These are phyloP conservation scores for Noctua janthina DNA, from an alignment of 2,888 invertebrate species.

Conservation along the genomic window DNA sequence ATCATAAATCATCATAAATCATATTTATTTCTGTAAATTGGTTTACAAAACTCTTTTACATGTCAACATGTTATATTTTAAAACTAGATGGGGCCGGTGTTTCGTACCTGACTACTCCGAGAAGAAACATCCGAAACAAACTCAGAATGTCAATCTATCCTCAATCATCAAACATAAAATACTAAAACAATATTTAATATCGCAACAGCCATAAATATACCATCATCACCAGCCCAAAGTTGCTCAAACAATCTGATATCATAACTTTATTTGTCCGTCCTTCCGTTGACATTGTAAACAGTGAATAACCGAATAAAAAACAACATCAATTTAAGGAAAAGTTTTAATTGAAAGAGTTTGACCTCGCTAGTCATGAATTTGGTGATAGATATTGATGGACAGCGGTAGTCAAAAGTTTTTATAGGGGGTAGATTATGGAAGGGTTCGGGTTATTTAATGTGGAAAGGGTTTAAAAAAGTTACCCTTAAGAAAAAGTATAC, in stretches of 20 bases:
- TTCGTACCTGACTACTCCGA: no score
- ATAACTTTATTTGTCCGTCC: conserved; percentile 31
- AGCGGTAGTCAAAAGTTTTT: conserved; percentile 37
- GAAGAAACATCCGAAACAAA: no score
- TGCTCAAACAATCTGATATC: conserved; percentile 20
- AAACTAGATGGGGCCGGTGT: no score
- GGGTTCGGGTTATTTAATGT: background rate
- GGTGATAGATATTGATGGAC: conserved; percentile 44
- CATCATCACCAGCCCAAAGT: conserved; percentile 1
- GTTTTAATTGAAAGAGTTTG: conserved; percentile 71
- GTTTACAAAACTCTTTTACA: no score
- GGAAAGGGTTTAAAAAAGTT: no score
- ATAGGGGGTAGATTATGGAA: background rate
- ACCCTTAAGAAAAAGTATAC: no score
- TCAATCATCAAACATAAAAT: background rate
- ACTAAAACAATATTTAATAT: background rate
- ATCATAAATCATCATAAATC: no score
- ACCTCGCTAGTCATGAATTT: conserved; percentile 47
- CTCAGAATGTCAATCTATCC: no score
- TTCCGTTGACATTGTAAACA: conserved; percentile 43
- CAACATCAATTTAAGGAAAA: conserved; percentile 67
- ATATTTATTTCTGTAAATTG: no score
- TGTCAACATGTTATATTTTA: no score
- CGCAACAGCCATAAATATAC: background rate
- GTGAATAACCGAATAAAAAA: conserved; percentile 46